Conservation (phyloP, 2,113 vertebrate genomes). For the Epinephelus lanceolatus region DNA sequence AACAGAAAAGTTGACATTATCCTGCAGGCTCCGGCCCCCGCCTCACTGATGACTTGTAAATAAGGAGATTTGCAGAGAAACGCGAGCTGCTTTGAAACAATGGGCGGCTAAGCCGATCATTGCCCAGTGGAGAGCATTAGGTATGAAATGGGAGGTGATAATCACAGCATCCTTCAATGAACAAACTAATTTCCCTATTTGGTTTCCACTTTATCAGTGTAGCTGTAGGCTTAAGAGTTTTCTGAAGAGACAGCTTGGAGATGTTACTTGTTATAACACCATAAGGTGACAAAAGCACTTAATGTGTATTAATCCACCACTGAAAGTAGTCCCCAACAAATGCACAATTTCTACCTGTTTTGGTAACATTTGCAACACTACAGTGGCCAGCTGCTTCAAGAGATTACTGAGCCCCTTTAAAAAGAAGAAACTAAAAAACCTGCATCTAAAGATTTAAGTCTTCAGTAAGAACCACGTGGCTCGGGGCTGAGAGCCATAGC, state of each 20-base stretch:
- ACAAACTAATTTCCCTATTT: constrained; percentile 44
- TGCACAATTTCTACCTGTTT: not conserved
- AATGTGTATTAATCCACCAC: not conserved
- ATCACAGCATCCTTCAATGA: constrained; percentile 52
- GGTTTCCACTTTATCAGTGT: constrained; percentile 5
- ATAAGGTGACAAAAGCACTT: not conserved
- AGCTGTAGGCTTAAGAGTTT: not conserved
- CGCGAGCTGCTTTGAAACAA: constrained; percentile 55
- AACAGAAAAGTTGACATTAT: constrained; percentile 51
- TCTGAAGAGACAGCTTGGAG: not conserved
- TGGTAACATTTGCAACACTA: not conserved
- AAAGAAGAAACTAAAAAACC: not conserved
- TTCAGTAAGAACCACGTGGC: not conserved
- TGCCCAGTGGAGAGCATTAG: constrained; percentile 27
- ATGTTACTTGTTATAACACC: constrained; percentile 2
- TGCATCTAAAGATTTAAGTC: not conserved
- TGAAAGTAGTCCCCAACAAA: not conserved
- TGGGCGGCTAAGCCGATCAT: constrained; percentile 47
- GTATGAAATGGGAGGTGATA: constrained; percentile 59
- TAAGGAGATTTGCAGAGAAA: constrained; percentile 62
- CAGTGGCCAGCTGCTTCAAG: not conserved
- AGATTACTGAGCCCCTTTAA: not conserved
- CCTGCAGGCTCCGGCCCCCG: constrained; percentile 12
- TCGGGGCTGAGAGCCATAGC: not conserved
- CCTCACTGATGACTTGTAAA: constrained; percentile 58